Conservation (phyloP, 2,888 invertebrate genomes). For the Hydraecia micacea region DNA sequence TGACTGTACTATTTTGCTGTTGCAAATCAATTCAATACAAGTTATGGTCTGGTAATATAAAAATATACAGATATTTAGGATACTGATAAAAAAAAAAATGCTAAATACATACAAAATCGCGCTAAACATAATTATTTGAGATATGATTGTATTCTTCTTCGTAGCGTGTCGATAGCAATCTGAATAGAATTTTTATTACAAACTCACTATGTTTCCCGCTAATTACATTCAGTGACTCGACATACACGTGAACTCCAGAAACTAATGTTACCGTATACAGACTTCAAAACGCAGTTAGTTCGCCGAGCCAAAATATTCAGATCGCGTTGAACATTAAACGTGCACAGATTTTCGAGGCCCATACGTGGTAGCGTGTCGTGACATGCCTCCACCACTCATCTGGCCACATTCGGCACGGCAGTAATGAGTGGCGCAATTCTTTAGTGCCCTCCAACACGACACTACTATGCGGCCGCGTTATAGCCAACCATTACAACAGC, state of each 20-base stretch:
- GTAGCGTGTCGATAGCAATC: background rate
- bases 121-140: background rate
- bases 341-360: conserved; percentile 49
- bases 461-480: conserved; percentile 69
- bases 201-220: background rate
- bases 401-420: conserved; percentile 77
- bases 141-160: background rate
- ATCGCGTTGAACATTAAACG: conserved; percentile 59
- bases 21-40: background rate
- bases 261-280: conserved; percentile 16
- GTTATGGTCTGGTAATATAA: background rate
- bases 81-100: background rate
- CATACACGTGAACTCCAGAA: conserved; percentile 6
- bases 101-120: background rate
- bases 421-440: conserved; percentile 82
- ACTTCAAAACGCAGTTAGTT: conserved; percentile 39
- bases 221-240: conserved; percentile 7
- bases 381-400: conserved; percentile 76
- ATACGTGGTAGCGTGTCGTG: conserved; percentile 74
- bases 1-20: background rate
- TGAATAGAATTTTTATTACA: background rate
- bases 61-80: background rate
- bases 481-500: conserved; percentile 73
- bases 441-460: conserved; percentile 83
- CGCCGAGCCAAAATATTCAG: conserved; percentile 41